Conservation (phyloP, 1,140 invertebrate species). For the Zaprionus inermis region DNA sequence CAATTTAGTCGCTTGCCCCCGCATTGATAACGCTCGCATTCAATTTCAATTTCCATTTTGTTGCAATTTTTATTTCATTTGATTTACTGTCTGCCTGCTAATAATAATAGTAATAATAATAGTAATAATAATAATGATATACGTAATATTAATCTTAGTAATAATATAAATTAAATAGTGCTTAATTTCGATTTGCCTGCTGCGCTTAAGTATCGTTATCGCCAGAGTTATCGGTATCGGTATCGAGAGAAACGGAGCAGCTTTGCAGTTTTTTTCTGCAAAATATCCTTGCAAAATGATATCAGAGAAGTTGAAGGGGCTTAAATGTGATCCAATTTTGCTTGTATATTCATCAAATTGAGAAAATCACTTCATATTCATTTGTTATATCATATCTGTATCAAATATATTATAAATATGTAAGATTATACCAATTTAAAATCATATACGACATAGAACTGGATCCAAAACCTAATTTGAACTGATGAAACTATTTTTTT, state of each 20-base stretch:
- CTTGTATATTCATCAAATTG: neutral
- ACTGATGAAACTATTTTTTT: neutral
- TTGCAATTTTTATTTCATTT: constrained; percentile 65
- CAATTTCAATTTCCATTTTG: constrained; percentile 14
- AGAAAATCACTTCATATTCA: neutral
- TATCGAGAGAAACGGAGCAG: neutral
- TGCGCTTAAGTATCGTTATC: constrained; percentile 71
- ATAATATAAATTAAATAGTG: constrained; percentile 78
- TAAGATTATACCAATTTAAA: too few relatives aligned
- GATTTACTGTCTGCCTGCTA: constrained; percentile 50
- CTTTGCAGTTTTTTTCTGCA: too few relatives aligned
- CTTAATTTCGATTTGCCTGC: constrained; percentile 68
- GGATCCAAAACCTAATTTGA: neutral
- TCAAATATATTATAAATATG: neutral
- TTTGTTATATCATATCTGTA: neutral
- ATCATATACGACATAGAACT: too few relatives aligned
- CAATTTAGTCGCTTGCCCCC: constrained; percentile 56
- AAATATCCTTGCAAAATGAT: constrained; percentile 38
- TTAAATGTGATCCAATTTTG: neutral
- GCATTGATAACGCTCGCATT: neutral
- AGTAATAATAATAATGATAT: constrained; percentile 25
- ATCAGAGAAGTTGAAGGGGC: neutral
- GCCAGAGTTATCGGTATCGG: constrained; percentile 30
- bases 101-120: constrained; percentile 20
- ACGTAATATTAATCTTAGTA: constrained; percentile 59